Evolutionary conservation across 2,797 vertebrate genomes (phyloP).

Genomic region (Orestias chungarensis): DNA sequence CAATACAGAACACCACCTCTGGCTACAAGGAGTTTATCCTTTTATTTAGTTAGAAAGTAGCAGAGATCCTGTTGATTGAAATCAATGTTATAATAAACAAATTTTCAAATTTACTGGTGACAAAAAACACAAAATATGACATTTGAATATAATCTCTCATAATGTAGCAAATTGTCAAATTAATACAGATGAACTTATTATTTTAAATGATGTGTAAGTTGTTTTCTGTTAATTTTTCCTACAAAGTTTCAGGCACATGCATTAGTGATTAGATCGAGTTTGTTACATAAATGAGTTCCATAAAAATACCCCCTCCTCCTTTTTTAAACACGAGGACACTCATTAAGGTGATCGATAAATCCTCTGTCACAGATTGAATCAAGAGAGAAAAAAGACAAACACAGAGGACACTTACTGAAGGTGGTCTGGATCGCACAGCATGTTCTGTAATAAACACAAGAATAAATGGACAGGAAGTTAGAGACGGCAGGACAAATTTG

Average conservation of each 20-base stretch:
- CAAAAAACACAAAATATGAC: neutral
- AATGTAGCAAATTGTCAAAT: neutral
- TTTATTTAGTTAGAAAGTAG: neutral
- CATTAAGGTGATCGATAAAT: constrained; percentile 52
- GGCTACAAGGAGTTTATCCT: neutral
- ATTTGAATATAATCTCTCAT: neutral
- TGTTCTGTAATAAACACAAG: constrained; percentile 61
- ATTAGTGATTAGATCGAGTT: neutral
- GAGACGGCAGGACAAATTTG: neutral
- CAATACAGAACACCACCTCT: neutral
- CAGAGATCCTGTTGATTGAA: neutral
- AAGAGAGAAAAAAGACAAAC: constrained; percentile 11
- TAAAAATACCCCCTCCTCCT: constrained; percentile 17
- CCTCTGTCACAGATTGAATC: constrained; percentile 20
- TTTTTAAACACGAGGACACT: constrained; percentile 21
- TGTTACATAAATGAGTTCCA: constrained; percentile 45
- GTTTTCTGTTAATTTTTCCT: neutral
- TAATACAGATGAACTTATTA: neutral
- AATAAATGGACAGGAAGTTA: constrained; percentile 9
- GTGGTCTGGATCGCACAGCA: constrained; percentile 57
- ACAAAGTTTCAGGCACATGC: neutral
- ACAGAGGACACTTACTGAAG: constrained; percentile 73
- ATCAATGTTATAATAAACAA: neutral
- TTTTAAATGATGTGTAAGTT: neutral
- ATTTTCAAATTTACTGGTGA: neutral